Evolutionary conservation across 2,888 invertebrate species (phyloP).

Genomic region (Koerneria pararmatus): DNA sequence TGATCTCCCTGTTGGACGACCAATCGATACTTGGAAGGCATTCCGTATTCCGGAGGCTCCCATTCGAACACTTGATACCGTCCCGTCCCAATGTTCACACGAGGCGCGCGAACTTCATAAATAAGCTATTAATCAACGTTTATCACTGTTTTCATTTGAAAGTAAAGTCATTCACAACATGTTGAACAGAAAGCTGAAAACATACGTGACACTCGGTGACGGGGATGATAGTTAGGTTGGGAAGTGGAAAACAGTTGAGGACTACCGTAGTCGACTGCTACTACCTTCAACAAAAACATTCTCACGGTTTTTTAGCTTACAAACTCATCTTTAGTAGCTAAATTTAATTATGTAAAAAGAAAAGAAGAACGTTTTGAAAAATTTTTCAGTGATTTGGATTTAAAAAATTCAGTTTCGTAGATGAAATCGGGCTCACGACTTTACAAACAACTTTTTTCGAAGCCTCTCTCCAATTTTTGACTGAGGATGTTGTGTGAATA

Average conservation of each 20-base stretch:
- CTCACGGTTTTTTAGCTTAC: too few species aligned
- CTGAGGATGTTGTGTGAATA: too few species aligned
- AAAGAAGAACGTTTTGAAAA: too few species aligned
- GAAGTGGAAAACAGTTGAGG: conserved; percentile 52
- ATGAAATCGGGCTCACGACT: too few species aligned
- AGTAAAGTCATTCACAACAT: too few species aligned
- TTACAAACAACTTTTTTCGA: too few species aligned
- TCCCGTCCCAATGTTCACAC: conserved; percentile 54
- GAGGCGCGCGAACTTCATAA: conserved; percentile 38
- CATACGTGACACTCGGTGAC: conserved; percentile 56
- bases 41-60: conserved; percentile 52
- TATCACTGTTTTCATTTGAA: not conserved
- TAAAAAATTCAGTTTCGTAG: too few species aligned
- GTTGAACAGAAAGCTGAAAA: not conserved
- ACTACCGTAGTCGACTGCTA: conserved; percentile 57
- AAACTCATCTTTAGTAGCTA: too few species aligned
- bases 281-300: conserved; percentile 26
- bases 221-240: conserved; percentile 51
- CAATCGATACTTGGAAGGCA: conserved; percentile 44
- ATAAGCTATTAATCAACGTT: not conserved
- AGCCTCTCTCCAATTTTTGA: too few species aligned
- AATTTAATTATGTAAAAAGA: too few species aligned
- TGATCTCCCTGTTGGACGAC: conserved; percentile 17
- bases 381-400: too few species aligned
- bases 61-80: conserved; percentile 57